Percentiles rank a stretch among this genome's conserved stretches.
phyloP scores from a whole-genome alignment of 1,140 invertebrate genomes.

The Dysdera silvatica region DNA sequence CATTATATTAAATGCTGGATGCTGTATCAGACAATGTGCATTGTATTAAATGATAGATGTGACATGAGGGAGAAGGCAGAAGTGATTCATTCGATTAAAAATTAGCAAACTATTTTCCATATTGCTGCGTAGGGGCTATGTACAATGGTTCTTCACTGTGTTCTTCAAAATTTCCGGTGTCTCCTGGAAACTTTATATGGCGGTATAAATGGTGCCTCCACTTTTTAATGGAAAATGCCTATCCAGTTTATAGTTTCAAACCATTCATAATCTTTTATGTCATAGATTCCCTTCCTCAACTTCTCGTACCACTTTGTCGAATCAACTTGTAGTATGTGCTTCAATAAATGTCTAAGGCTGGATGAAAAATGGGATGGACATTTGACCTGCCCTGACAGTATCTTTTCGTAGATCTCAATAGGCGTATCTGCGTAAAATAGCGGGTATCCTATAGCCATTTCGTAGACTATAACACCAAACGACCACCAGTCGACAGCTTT shows the following conservation, averaged over 20 bases:
- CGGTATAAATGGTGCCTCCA: conserved; percentile 33
- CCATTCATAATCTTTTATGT: conserved; percentile 99
- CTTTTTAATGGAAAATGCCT: conserved; percentile 95
- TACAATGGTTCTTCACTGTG: neutral
- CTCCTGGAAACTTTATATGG: neutral
- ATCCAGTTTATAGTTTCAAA: conserved; percentile 98
- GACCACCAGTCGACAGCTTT: conserved; percentile 96
- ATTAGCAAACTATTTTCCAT: neutral
- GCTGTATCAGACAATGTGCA: no score
- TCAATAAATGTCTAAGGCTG: conserved; percentile 91
- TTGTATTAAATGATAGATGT: neutral
- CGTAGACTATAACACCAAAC: conserved; percentile 66
- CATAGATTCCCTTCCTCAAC: conserved; percentile 97
- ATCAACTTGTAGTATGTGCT: no score
- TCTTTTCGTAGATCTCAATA: conserved; percentile 80
- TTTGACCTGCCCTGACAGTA: conserved; percentile 59
- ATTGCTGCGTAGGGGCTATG: neutral
- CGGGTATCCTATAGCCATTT: conserved; percentile 55
- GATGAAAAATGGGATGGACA: conserved; percentile 56
- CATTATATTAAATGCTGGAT: neutral
- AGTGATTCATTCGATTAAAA: neutral
- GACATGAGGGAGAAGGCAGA: neutral
- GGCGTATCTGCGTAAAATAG: conserved; percentile 76
- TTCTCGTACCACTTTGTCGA: conserved; percentile 97
- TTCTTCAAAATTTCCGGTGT: neutral